A percentile compares a stretch with the other conserved stretches of the same genome.
Evolutionary conservation across 2,113 vertebrate genomes (phyloP).

Genomic region (Geococcyx californianus): DNA sequence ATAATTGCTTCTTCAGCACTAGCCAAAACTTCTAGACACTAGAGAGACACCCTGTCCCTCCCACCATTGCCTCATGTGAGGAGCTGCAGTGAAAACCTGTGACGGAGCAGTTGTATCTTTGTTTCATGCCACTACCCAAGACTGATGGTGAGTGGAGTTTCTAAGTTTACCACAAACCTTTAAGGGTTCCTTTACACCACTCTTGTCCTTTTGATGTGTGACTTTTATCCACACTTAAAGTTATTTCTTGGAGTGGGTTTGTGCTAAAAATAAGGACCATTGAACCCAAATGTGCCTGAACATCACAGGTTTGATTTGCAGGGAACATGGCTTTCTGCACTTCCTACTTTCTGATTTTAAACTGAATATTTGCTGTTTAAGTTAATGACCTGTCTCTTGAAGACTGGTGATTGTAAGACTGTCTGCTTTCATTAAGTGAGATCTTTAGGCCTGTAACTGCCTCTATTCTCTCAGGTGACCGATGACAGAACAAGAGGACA

Average conservation of each 20-base stretch:
- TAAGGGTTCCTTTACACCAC: background rate
- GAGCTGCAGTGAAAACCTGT: background rate
- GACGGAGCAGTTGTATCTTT: background rate
- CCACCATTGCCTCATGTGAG: background rate
- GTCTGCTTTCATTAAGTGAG: constrained; percentile 16
- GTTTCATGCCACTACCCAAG: background rate
- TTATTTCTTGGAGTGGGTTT: constrained; percentile 19
- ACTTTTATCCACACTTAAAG: constrained; percentile 21
- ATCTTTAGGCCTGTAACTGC: background rate
- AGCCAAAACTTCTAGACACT: background rate
- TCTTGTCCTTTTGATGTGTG: background rate
- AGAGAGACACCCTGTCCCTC: background rate
- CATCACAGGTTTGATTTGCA: constrained; percentile 37
- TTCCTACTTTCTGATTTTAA: constrained; percentile 38
- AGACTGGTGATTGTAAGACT: constrained; percentile 22
- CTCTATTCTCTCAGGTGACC: too few relatives aligned
- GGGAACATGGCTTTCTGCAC: constrained; percentile 11
- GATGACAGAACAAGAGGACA: too few relatives aligned
- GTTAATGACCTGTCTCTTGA: constrained; percentile 21
- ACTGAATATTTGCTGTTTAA: constrained; percentile 49
- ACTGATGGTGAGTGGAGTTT: background rate
- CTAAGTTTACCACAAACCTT: background rate
- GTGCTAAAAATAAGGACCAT: constrained; percentile 58
- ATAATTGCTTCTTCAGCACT: background rate
- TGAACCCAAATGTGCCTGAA: constrained; percentile 31